Base-by-base conservation (phyloP, 2,888 invertebrate species). In the Trissolcus brochymenae region DNA sequence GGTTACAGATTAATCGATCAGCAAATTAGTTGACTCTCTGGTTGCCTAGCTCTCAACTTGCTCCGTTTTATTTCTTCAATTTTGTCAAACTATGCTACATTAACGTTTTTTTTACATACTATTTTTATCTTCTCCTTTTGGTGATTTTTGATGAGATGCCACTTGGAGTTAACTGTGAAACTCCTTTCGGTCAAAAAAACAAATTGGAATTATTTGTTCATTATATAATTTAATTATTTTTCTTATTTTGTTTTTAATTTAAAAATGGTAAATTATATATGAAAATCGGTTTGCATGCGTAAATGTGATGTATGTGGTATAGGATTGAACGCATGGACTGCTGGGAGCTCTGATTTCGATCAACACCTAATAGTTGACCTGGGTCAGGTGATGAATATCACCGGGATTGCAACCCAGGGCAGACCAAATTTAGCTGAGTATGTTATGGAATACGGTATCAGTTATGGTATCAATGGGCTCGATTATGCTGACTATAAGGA, bases 251-350 rank as follows among this genome's bases (percentile, higher is more conserved):
- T 25, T 25, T 25, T 25, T 25, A 25, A 25, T 11, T 35, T 35
- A 11, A 11, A 40, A 55, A 11, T 79, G n/a, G n/a, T n/a, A n/a
- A n/a, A n/a, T n/a, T n/a, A n/a, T 83, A 80, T 79, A 51, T 17
- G 80, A 84, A 85, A 86, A 83, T 85, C 87, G 85, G 85, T 86
- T 84, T 88, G 87, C 87, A 88, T 87, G 87, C 82, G 85, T 87
- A 86, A 80, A 82, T 84, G 64, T 82, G 35, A 35, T 35, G 21
- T 84, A 78, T 87, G 84, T 86, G 86, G 86, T 89, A 86, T 93
- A 96, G 96, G 95, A 93, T 92, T 93, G 89, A 95, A 95, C 91
- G 96, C 96, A 87, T 98, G 98, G 98, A 95, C 96, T 81, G 95
- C 98, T 66, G 93, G 93, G 86, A 94, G 93, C 90, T 96, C 95